Percentiles rank a stretch among this genome's conserved stretches.
These are phyloP conservation scores for Ovis canadensis DNA, from an alignment of 2,113 vertebrate genomes.

Conservation along the genomic window DNA sequence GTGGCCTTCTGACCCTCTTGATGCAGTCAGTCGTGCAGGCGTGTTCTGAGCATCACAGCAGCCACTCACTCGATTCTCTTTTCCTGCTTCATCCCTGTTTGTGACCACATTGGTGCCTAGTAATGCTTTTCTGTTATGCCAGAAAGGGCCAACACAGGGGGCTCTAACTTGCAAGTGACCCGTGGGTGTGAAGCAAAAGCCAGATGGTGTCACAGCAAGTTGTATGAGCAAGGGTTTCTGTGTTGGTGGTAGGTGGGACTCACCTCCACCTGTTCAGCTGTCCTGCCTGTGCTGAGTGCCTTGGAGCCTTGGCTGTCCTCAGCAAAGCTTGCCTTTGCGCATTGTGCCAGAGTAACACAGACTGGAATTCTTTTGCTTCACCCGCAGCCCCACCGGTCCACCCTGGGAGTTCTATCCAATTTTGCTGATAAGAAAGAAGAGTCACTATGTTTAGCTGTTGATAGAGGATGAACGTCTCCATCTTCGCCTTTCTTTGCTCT, in stretches of 20 bases:
- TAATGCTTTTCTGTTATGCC: not conserved
- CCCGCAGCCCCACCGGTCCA: not conserved
- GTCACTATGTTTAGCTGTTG: not conserved
- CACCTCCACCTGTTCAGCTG: not conserved
- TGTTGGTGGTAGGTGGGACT: no score
- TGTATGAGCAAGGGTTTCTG: not conserved
- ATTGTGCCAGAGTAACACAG: not conserved
- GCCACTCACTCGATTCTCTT: rapidly evolving
- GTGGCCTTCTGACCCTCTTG: not conserved
- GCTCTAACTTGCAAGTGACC: not conserved
- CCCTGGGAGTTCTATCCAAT: not conserved
- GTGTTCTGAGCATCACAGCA: not conserved
- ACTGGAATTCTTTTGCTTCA: not conserved
- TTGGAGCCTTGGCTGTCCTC: not conserved
- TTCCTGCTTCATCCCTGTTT: not conserved
- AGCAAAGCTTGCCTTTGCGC: not conserved
- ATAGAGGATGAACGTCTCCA: not conserved
- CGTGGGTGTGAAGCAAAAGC: not conserved
- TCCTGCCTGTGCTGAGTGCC: no score
- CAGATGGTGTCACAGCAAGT: not conserved
- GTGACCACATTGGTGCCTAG: not conserved
- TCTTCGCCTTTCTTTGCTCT: not conserved
- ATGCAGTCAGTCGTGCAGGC: not conserved
- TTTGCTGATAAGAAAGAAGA: not conserved
- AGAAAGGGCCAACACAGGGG: not conserved